Percentiles rank a stretch among this genome's conserved stretches.
Conservation (phyloP, 2,888 invertebrate species). For the Ditula angustiorana region DNA sequence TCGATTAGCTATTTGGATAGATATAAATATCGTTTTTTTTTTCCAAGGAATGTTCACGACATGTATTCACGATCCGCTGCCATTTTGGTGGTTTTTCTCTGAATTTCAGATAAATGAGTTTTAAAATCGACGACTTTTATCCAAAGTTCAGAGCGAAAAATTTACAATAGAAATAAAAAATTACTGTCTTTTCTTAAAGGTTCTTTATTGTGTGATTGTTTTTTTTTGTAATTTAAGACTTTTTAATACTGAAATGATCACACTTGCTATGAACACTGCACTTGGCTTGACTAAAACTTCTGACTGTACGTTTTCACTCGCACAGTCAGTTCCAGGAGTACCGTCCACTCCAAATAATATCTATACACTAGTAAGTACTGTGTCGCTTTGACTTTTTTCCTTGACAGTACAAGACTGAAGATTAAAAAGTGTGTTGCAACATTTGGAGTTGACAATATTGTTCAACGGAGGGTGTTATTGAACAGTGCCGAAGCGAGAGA, state of each 20-base stretch:
- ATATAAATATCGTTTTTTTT: slow-evolving; percentile 64
- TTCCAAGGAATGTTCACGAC: slow-evolving; percentile 76
- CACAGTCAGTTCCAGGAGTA: slow-evolving; percentile 19
- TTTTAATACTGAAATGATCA: slow-evolving; percentile 62
- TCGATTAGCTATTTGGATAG: slow-evolving; percentile 58
- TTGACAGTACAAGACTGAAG: not conserved
- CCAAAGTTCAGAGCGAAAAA: slow-evolving; percentile 45
- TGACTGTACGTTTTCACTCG: slow-evolving; percentile 13
- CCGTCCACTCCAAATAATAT: not conserved
- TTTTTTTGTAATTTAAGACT: slow-evolving; percentile 76
- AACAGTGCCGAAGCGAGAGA: not conserved
- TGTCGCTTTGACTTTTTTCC: not conserved
- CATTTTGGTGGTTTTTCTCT: slow-evolving; percentile 53
- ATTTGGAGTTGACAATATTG: not conserved
- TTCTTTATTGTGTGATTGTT: slow-evolving; percentile 78
- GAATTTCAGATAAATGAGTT: slow-evolving; percentile 51
- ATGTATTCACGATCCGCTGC: slow-evolving; percentile 66
- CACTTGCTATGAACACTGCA: slow-evolving; percentile 54
- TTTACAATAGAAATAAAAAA: slow-evolving; percentile 46
- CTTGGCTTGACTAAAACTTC: slow-evolving; percentile 52
- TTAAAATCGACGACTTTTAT: slow-evolving; percentile 11
- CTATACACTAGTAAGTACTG: not conserved
- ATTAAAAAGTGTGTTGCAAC: not conserved
- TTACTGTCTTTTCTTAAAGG: slow-evolving; percentile 75
- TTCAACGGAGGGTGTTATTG: not conserved